Percentiles rank a stretch among this genome's conserved stretches.
Conservation (phyloP, 2,797 vertebrate species). For the Dromococcyx pavoninus region DNA sequence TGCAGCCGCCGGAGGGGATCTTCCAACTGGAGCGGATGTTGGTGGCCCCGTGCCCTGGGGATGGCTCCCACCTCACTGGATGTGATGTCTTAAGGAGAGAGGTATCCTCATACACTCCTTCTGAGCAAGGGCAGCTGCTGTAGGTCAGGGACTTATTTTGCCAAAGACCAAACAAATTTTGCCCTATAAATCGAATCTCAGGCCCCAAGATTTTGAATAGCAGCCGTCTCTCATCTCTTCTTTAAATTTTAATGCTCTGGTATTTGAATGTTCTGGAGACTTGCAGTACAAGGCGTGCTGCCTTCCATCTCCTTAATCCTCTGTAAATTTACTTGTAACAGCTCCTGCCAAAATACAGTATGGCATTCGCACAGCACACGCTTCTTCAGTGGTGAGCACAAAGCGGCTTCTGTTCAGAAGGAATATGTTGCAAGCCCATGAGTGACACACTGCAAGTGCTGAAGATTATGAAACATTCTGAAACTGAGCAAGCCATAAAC, state of each 20-base stretch:
- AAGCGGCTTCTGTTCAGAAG: slow-evolving; percentile 47
- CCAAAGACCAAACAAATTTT: neutral
- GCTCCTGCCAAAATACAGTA: slow-evolving; percentile 63
- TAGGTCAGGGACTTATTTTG: neutral
- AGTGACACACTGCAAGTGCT: slow-evolving; percentile 22
- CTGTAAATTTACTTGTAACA: slow-evolving; percentile 50
- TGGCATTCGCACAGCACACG: slow-evolving; percentile 37
- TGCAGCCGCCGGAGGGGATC: neutral
- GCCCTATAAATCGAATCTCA: neutral
- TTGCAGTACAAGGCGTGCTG: neutral
- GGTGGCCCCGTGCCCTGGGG: neutral
- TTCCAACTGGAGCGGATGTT: neutral
- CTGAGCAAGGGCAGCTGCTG: neutral
- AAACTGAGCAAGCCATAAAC: slow-evolving; percentile 39
- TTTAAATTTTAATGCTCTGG: slow-evolving; percentile 9
- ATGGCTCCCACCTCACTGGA: neutral
- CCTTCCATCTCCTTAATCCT: slow-evolving; percentile 59
- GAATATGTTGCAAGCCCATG: slow-evolving; percentile 37
- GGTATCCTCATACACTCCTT: neutral
- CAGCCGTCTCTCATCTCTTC: slow-evolving; percentile 19
- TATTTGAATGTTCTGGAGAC: slow-evolving; percentile 25
- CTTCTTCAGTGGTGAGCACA: slow-evolving; percentile 52
- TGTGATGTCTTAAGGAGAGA: neutral
- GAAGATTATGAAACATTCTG: slow-evolving; percentile 58
- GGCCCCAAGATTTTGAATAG: neutral